phyloP scores from a whole-genome alignment of 2,888 invertebrate species.

The Zaprionus obscuricornis region DNA sequence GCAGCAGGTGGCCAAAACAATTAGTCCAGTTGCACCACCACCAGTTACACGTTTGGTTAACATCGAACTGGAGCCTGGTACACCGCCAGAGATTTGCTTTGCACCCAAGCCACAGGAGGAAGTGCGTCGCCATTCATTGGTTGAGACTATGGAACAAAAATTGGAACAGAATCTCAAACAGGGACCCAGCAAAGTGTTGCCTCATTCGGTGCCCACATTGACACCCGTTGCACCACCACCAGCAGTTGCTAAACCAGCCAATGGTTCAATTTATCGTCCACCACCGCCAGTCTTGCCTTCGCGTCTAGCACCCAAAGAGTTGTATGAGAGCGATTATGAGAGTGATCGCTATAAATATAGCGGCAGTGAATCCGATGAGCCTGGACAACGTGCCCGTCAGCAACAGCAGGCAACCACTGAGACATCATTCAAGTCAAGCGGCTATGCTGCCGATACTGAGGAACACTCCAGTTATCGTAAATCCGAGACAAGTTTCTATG shows the following conservation, averaged over 20 bases:
- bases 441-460: constrained; percentile 89
- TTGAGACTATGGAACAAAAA: constrained; percentile 85
- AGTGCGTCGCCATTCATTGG: constrained; percentile 85
- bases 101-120: constrained; percentile 84
- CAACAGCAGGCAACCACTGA: constrained; percentile 79
- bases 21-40: constrained; percentile 53
- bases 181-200: constrained; percentile 84
- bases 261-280: constrained; percentile 80
- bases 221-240: constrained; percentile 84
- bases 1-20: constrained; percentile 79
- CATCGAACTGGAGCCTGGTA: constrained; percentile 86
- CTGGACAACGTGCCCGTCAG: constrained; percentile 55
- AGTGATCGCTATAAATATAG: constrained; percentile 88
- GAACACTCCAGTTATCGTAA: constrained; percentile 84
- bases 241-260: constrained; percentile 81
- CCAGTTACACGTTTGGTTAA: constrained; percentile 83
- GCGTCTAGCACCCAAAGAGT: constrained; percentile 85
- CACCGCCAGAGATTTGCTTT: constrained; percentile 88
- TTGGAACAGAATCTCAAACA: constrained; percentile 84
- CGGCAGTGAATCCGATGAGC: constrained; percentile 87
- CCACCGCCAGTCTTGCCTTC: constrained; percentile 86
- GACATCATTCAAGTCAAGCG: constrained; percentile 83
- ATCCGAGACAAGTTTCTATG: constrained; percentile 80
- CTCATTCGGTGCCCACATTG: constrained; percentile 85
- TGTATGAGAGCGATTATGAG: constrained; percentile 88